Percentiles rank a stretch among this genome's conserved stretches.
Evolutionary conservation across 2,888 invertebrate species (phyloP).

Genomic region (Caprella mutica): DNA sequence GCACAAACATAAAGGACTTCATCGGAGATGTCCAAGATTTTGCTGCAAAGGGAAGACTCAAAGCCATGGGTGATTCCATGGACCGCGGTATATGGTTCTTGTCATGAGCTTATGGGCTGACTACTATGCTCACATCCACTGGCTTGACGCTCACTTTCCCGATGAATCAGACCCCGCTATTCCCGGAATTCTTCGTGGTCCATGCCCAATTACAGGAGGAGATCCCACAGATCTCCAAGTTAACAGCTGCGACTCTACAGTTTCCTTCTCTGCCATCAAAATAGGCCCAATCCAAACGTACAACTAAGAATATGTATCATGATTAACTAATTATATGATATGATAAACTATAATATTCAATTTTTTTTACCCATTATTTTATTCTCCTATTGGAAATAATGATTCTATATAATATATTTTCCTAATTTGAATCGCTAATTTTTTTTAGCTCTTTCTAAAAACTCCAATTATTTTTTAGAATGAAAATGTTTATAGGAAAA

Average conservation of each 20-base stretch:
- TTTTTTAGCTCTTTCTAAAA: no score
- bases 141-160: slow-evolving; percentile 33
- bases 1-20: slow-evolving; percentile 18
- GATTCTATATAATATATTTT: no score
- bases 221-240: slow-evolving; percentile 22
- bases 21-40: slow-evolving; percentile 28
- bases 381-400: no score
- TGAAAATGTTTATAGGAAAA: no score
- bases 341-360: no score
- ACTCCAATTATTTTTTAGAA: no score
- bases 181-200: slow-evolving; percentile 30
- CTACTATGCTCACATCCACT: slow-evolving; percentile 32
- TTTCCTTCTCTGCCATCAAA: slow-evolving; percentile 25
- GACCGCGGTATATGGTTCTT: slow-evolving; percentile 28
- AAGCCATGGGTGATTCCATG: slow-evolving; percentile 29
- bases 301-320: no score
- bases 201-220: slow-evolving; percentile 27
- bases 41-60: slow-evolving; percentile 23
- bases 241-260: slow-evolving; percentile 9
- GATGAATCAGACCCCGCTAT: slow-evolving; percentile 13
- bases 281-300: slow-evolving; percentile 18
- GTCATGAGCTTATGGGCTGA: slow-evolving; percentile 33
- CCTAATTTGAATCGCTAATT: no score
- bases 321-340: no score
- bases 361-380: no score